Evolutionary conservation across 2,888 invertebrate genomes (phyloP).

Genomic region (Margaritifera margaritifera): DNA sequence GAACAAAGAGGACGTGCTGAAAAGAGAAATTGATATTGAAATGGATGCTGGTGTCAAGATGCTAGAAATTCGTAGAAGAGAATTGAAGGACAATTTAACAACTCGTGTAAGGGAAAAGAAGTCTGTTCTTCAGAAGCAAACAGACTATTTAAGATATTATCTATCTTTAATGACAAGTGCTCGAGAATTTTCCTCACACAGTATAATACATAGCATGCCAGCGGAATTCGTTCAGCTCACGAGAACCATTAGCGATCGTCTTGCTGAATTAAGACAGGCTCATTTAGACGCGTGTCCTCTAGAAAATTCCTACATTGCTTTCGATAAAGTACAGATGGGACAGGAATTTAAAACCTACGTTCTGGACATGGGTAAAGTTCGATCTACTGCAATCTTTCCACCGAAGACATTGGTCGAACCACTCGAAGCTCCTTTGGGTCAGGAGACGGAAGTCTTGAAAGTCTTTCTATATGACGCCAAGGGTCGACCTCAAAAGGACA

Average conservation of each 20-base stretch:
- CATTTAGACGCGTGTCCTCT: constrained; percentile 42
- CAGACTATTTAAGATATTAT: constrained; percentile 39
- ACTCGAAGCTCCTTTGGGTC: constrained; percentile 41
- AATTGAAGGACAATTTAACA: constrained; percentile 42
- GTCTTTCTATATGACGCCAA: constrained; percentile 45
- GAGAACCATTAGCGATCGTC: constrained; percentile 34
- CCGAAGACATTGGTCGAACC: constrained; percentile 46
- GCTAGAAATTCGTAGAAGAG: constrained; percentile 40
- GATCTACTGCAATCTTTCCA: constrained; percentile 48
- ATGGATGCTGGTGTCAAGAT: constrained; percentile 44
- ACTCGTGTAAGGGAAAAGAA: constrained; percentile 41
- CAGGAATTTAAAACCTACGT: constrained; percentile 40
- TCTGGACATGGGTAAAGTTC: constrained; percentile 42
- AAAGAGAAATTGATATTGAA: constrained; percentile 43
- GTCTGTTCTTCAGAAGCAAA: constrained; percentile 39
- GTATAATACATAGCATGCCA: constrained; percentile 43
- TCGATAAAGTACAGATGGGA: constrained; percentile 42
- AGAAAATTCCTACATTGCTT: constrained; percentile 44
- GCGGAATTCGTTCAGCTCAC: constrained; percentile 42
- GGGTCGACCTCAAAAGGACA: constrained; percentile 43
- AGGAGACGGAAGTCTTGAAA: constrained; percentile 42
- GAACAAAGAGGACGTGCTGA: constrained; percentile 34
- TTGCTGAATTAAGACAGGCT: constrained; percentile 32
- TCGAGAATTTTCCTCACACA: constrained; percentile 42
- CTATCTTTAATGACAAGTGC: constrained; percentile 40